Evolutionary conservation across 2,888 invertebrate species (phyloP), one percentile per base, ranked within the genome.

Genomic region (Sinhomidia bicolor): DNA sequence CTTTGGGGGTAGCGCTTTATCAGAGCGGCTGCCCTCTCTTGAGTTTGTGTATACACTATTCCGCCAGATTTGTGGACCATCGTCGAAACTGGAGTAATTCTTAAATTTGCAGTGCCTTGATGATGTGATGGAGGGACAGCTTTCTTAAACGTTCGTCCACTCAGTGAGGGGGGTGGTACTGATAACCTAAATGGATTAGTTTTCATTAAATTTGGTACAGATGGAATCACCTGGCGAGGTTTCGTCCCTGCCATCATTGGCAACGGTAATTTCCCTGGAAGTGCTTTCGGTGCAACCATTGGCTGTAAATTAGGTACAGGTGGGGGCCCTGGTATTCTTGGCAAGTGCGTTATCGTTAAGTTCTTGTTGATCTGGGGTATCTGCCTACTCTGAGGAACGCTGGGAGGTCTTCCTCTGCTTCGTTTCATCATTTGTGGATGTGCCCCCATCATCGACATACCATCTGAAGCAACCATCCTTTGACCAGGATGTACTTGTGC

Each of bases 261-360:
- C 51, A 88, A 32, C 0, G 44, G 54, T 5, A 82, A 23, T 26
- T 76, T 81, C 4, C 26, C 36, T 41, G 65, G 68, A 14, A 68
- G n/a, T 4, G 57, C 41, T 12, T 54, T 57, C 12, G 68, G 60
- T 7, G 79, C 14, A n/a, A 41, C 87, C 85, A 91, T 89, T 12
- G 91, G 90, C 26, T 89, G 87, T 23, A 92, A 68, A 87, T 89
- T 91, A 57, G 91, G 91, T 65, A 91, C 88, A 10, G 90, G 91
- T 14, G 84, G 84, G 7, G 83, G 76, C 5, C 85, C 82, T 87
- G 12, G 74, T 47, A 88, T 57, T 23, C 78, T 90, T 29, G 90
- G 88, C 36, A 91, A 86, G 20, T 90, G 91, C 7, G 91, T 91
- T 62, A 92, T 92, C 0, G 91, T 91, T 41, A 92, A 83, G 57